These are phyloP conservation scores for Troilus luridus DNA, from an alignment of 2,888 invertebrate species.

Conservation along the genomic window DNA sequence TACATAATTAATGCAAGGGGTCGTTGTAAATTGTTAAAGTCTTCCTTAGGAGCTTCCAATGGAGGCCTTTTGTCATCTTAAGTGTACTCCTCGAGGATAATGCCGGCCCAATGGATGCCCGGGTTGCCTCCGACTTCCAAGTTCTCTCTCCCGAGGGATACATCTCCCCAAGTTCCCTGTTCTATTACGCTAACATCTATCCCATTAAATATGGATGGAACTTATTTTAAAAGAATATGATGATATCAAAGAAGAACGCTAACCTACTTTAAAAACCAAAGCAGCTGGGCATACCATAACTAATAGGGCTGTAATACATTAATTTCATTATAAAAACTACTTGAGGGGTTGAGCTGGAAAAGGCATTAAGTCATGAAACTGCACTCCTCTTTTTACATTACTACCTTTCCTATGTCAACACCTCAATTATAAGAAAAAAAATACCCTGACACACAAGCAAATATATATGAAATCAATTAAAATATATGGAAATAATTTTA, in stretches of 20 bases:
- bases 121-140: neutral
- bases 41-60: conserved; percentile 39
- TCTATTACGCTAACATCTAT: neutral
- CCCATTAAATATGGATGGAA: neutral
- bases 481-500: too few relatives aligned
- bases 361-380: too few relatives aligned
- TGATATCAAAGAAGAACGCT: neutral
- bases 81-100: conserved; percentile 9
- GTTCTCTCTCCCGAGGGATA: neutral
- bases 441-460: too few relatives aligned
- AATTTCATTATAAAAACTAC: too few relatives aligned
- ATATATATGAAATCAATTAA: too few relatives aligned
- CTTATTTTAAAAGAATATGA: neutral
- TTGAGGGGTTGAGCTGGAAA: too few relatives aligned
- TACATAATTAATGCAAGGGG: conserved; percentile 47
- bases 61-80: conserved; percentile 47
- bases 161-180: neutral
- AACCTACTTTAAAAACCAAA: too few relatives aligned
- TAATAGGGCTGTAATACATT: too few relatives aligned
- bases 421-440: too few relatives aligned
- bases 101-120: conserved; percentile 11
- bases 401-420: too few relatives aligned
- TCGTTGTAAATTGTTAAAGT: conserved; percentile 42
- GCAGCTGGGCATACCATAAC: too few relatives aligned
- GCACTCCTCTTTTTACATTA: too few relatives aligned